Evolutionary conservation across 2,113 vertebrate genomes (phyloP).

Genomic region (Istiophorus platypterus): DNA sequence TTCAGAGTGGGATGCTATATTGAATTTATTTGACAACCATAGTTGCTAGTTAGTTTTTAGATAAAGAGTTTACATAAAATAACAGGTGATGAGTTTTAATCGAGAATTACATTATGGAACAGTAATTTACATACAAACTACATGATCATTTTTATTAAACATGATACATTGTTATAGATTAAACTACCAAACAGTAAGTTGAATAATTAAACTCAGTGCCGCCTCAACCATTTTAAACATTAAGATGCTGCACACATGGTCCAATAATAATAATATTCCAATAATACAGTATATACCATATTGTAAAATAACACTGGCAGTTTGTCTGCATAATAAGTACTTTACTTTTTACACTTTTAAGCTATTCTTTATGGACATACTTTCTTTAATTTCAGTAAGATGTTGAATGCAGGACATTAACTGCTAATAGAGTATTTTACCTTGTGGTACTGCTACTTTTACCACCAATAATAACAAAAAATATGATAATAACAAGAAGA

Average conservation of each 20-base stretch:
- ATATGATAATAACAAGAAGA: no score
- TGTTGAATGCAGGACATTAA: no score
- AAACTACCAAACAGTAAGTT: not conserved
- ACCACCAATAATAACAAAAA: not conserved
- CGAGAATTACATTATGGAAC: not conserved
- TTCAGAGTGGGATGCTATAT: no score
- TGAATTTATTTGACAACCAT: not conserved
- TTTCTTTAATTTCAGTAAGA: no score
- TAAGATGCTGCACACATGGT: not conserved
- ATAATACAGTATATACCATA: no score
- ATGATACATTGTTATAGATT: not conserved
- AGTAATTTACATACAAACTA: not conserved
- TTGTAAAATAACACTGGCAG: no score
- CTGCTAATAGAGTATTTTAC: no score
- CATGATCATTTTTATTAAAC: no score
- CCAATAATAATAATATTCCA: no score
- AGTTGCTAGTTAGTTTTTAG: not conserved
- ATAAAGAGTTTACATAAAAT: not conserved
- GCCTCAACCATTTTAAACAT: not conserved
- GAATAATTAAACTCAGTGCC: not conserved
- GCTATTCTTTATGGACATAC: no score
- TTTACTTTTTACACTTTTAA: no score
- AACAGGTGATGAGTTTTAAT: not conserved
- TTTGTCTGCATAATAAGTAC: no score
- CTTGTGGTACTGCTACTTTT: not conserved